Evolutionary conservation across 2,888 invertebrate species (phyloP).

Genomic region (Dynastes hyllus): DNA sequence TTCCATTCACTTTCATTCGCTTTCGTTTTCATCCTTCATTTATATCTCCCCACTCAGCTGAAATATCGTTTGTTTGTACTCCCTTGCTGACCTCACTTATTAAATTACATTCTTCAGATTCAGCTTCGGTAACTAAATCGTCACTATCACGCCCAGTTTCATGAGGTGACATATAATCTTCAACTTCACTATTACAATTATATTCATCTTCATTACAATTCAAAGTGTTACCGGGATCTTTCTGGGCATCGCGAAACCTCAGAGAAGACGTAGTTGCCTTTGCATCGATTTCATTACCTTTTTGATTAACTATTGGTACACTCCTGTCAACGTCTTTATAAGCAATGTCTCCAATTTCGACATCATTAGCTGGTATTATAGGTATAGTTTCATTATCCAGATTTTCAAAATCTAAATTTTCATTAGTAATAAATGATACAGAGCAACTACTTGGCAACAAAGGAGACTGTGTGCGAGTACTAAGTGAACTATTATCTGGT

Average conservation of each 20-base stretch:
- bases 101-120: too few relatives aligned
- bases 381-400: not conserved
- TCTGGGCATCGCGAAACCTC: not conserved
- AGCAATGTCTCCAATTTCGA: not conserved
- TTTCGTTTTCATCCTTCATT: not conserved
- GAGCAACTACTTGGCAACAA: not conserved
- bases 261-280: not conserved
- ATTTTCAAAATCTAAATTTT: not conserved
- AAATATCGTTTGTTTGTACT: slow-evolving; percentile 4
- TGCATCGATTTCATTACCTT: not conserved
- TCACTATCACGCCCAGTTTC: not conserved
- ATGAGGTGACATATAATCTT: not conserved
- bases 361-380: not conserved
- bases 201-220: not conserved
- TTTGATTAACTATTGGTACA: not conserved
- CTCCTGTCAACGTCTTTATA: too few relatives aligned
- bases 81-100: not conserved
- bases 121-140: not conserved
- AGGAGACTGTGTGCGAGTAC: not conserved
- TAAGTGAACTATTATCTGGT: not conserved
- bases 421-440: not conserved
- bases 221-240: not conserved
- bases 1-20: not conserved
- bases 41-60: not conserved
- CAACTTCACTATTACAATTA: not conserved